Evolutionary conservation across 2,888 invertebrate species (phyloP).

Genomic region (Chaitophorus viminalis): DNA sequence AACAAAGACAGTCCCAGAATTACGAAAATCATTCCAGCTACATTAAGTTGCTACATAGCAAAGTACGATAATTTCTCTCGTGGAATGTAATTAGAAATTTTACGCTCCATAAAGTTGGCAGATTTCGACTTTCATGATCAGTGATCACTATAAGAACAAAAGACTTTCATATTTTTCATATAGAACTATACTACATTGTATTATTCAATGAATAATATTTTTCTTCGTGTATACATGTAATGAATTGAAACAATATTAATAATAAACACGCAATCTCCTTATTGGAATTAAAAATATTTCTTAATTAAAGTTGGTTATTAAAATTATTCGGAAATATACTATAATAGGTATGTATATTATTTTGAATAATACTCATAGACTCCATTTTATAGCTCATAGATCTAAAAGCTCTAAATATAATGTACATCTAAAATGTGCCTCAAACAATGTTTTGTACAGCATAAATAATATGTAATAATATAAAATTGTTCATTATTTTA

Average conservation of each 20-base stretch:
- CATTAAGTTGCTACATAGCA: background rate
- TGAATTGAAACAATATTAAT: background rate
- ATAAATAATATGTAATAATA: background rate
- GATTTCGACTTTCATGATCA: background rate
- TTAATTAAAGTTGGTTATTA: background rate
- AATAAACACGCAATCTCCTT: background rate
- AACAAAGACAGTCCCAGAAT: background rate
- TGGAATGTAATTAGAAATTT: background rate
- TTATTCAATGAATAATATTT: too few relatives aligned
- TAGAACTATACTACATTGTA: background rate
- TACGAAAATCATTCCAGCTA: background rate
- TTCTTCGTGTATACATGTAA: background rate
- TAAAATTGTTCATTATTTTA: background rate
- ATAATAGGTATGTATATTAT: background rate
- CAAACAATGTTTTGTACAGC: too few relatives aligned
- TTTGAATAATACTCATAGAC: background rate
- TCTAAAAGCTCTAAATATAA: too few relatives aligned
- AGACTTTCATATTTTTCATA: background rate
- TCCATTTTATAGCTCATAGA: background rate
- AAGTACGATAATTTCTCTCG: background rate
- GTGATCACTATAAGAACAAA: background rate
- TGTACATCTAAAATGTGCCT: too few relatives aligned
- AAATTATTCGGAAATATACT: background rate
- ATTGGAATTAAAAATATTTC: background rate
- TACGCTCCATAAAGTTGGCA: background rate